A percentile compares a stretch with the other conserved stretches of the same genome.
Evolutionary conservation across 2,113 vertebrate species (phyloP).

Genomic region (Oncorhynchus keta): DNA sequence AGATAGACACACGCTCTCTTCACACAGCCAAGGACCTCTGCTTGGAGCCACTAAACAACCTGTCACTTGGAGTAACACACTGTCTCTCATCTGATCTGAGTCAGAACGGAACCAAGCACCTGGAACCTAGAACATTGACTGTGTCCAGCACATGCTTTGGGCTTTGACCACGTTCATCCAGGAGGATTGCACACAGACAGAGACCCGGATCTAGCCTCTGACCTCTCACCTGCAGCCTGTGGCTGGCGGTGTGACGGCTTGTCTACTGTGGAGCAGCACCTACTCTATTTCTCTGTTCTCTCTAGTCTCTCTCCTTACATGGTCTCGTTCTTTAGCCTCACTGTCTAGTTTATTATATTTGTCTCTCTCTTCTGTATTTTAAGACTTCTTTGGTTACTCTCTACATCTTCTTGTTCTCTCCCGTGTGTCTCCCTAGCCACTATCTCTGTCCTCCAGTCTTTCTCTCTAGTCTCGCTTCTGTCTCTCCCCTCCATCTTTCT

Average conservation of each 20-base stretch:
- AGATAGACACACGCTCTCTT: not conserved
- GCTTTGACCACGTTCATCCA: not conserved
- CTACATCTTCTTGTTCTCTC: not conserved
- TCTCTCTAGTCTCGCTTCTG: not conserved
- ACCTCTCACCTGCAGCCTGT: not conserved
- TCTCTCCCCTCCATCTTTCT: not conserved
- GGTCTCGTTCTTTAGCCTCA: not conserved
- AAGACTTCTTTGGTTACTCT: not conserved
- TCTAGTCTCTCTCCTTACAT: not conserved
- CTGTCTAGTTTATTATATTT: not conserved
- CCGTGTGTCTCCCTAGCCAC: not conserved
- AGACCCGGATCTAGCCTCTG: not conserved
- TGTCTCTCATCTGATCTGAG: not conserved
- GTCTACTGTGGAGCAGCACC: not conserved
- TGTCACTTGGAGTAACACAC: not conserved
- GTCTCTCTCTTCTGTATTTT: not conserved
- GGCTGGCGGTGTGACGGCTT: constrained; percentile 9
- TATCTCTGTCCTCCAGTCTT: constrained; percentile 5
- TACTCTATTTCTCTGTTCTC: not conserved
- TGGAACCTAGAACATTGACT: not conserved
- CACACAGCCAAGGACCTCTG: constrained; percentile 1
- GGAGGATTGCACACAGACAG: constrained; percentile 1
- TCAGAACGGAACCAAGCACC: not conserved
- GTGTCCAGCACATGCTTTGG: not conserved
- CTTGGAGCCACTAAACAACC: not conserved